Conservation (phyloP, 2,113 vertebrate genomes). For the Apistogramma diplotaenia region DNA sequence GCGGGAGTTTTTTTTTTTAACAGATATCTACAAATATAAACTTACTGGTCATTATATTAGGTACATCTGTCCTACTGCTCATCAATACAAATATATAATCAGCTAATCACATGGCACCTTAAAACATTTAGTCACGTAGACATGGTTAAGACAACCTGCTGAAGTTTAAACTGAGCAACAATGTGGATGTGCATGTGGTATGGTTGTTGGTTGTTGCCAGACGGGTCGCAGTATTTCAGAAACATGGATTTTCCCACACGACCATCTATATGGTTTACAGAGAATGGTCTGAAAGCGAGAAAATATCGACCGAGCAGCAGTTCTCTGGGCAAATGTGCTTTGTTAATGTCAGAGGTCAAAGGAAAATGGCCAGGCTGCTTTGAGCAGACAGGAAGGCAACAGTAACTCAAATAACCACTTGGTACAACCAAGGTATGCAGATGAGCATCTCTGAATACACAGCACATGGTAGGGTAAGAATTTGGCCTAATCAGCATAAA, state of each 20-base stretch:
- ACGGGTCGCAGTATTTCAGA: not conserved
- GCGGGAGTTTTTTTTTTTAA: not conserved
- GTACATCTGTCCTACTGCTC: not conserved
- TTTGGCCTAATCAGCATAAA: no score
- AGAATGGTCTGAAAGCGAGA: not conserved
- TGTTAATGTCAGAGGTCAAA: not conserved
- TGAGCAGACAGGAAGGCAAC: not conserved
- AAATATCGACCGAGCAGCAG: not conserved
- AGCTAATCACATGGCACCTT: not conserved
- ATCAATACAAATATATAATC: not conserved
- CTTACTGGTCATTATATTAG: not conserved
- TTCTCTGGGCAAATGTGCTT: not conserved
- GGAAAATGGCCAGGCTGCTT: not conserved
- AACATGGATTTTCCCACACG: not conserved
- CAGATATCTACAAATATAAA: not conserved
- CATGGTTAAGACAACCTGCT: not conserved
- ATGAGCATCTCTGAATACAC: not conserved
- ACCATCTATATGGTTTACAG: not conserved
- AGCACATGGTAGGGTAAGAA: not conserved
- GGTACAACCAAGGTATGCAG: not conserved
- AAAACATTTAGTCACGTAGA: not conserved
- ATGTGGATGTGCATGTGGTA: not conserved
- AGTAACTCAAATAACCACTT: fast-evolving
- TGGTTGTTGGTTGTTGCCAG: not conserved
- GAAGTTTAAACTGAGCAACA: not conserved